Conservation (phyloP, 2,797 vertebrate species). For the Premnoplex brunnescens region DNA sequence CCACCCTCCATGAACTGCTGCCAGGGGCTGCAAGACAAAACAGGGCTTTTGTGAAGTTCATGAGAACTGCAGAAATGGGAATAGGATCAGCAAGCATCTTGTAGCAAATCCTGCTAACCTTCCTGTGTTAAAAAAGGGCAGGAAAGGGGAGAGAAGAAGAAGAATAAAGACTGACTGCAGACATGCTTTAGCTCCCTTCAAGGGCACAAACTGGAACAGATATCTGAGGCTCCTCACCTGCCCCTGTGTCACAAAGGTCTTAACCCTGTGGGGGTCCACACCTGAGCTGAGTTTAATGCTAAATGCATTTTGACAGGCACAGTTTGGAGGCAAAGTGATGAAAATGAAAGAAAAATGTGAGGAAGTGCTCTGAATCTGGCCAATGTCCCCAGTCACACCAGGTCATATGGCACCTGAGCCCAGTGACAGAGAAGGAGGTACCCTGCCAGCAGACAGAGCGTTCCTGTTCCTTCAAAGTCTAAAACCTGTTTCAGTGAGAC, state of each 20-base stretch:
- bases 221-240: background rate
- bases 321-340: background rate
- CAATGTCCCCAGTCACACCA: background rate
- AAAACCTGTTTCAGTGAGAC: background rate
- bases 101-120: background rate
- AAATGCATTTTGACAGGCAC: background rate
- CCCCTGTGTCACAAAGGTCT: background rate
- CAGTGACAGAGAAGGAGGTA: background rate
- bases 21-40: background rate
- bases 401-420: background rate
- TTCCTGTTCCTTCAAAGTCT: background rate
- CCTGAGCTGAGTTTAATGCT: background rate
- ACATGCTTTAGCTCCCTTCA: background rate
- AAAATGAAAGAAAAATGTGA: background rate
- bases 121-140: background rate
- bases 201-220: background rate
- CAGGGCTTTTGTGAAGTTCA: background rate
- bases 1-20: background rate
- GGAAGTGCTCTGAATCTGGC: background rate
- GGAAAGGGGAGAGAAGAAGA: background rate
- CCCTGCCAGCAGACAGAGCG: background rate
- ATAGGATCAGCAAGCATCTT: background rate
- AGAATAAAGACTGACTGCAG: background rate
- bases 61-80: background rate
- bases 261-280: rapidly evolving